Evolutionary conservation across 2,888 invertebrate genomes (phyloP).

Genomic region (Orthosia gracilis): DNA sequence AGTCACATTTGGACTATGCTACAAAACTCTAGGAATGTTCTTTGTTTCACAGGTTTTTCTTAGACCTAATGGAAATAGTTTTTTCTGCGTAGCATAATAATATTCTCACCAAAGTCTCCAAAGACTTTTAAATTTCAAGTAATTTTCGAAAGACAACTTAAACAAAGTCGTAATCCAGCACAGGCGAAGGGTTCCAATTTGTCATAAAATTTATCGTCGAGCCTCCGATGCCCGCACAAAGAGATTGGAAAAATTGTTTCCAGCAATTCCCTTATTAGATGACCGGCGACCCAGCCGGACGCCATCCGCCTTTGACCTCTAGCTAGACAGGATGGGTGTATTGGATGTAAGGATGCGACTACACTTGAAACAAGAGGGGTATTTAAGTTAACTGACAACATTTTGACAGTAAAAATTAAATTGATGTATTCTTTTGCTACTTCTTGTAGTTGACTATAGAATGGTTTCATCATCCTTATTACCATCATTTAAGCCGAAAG

Average conservation of each 20-base stretch:
- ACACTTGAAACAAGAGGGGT: slow-evolving; percentile 17
- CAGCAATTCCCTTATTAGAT: slow-evolving; percentile 78
- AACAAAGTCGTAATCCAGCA: slow-evolving; percentile 68
- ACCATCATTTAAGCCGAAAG: too few relatives aligned
- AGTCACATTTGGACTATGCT: too few relatives aligned
- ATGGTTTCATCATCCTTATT: too few relatives aligned
- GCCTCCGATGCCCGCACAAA: slow-evolving; percentile 75
- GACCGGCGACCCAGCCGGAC: slow-evolving; percentile 67
- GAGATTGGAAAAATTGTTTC: slow-evolving; percentile 82
- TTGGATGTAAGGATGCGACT: slow-evolving; percentile 59
- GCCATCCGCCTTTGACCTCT: slow-evolving; percentile 68
- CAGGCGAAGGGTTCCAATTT: slow-evolving; percentile 79
- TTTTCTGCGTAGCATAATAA: too few relatives aligned
- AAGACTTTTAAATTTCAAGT: too few relatives aligned
- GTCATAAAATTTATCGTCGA: slow-evolving; percentile 81
- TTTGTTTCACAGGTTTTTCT: too few relatives aligned
- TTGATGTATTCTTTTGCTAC: not conserved
- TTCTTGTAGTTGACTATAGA: not conserved
- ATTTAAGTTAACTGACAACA: not conserved
- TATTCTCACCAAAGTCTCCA: too few relatives aligned
- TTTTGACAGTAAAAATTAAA: not conserved
- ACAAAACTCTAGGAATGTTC: too few relatives aligned
- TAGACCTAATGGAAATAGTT: too few relatives aligned
- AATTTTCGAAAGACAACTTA: slow-evolving; percentile 40
- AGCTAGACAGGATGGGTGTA: slow-evolving; percentile 59